Percentiles rank a stretch among this genome's conserved stretches.
These are phyloP conservation scores for Meteorus cinctellus DNA, from an alignment of 2,888 invertebrate species.

Conservation along the genomic window DNA sequence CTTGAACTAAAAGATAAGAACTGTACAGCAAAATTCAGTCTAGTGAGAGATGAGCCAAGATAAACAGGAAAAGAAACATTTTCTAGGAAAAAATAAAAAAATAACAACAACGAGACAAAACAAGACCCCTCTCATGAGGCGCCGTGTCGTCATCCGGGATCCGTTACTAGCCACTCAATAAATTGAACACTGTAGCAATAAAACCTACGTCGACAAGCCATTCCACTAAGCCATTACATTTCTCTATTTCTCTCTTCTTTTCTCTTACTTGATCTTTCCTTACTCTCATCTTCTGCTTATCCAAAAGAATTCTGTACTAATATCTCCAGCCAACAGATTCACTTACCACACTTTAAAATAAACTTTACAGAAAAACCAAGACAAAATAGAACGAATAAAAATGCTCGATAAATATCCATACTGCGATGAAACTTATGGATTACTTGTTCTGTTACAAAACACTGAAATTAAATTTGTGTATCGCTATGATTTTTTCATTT, in stretches of 20 bases:
- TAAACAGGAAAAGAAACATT: constrained; percentile 1
- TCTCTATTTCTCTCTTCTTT: constrained; percentile 15
- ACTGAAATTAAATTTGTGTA: no score
- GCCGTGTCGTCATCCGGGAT: constrained; percentile 35
- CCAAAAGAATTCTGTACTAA: constrained; percentile 39
- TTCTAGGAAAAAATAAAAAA: constrained; percentile 4
- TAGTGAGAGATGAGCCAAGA: background rate
- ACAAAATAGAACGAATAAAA: background rate
- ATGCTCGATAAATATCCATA: no score
- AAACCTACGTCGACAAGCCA: constrained; percentile 32
- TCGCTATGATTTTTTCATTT: no score
- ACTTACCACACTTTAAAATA: background rate
- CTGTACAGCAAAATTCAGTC: background rate
- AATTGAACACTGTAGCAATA: constrained; percentile 40
- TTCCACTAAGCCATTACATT: constrained; percentile 38
- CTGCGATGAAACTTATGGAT: no score
- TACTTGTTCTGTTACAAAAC: no score
- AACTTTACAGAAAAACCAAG: background rate
- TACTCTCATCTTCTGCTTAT: background rate
- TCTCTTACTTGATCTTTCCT: background rate
- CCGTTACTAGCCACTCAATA: constrained; percentile 41
- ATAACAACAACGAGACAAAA: constrained; percentile 19
- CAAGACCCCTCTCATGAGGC: constrained; percentile 12
- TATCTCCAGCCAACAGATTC: constrained; percentile 24
- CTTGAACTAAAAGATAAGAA: background rate